These are phyloP conservation scores for Mastigias papua DNA, from an alignment of 30 jellyfish, hydroid and myxozoan species.

Conservation along the genomic window DNA sequence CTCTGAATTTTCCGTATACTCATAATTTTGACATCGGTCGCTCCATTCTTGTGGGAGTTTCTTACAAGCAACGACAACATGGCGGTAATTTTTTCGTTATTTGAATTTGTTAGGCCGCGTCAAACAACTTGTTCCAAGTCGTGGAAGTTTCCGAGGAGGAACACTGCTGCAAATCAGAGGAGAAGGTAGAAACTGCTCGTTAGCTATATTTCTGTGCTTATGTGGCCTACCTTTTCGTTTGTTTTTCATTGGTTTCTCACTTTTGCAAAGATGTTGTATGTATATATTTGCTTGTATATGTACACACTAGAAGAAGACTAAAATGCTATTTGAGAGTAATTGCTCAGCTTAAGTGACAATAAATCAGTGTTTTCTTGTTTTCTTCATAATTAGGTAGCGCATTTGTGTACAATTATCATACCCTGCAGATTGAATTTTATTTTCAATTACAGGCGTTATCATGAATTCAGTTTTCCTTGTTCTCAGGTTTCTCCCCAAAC, in stretches of 20 bases:
- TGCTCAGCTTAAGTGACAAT: too few relatives aligned
- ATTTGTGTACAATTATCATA: background rate
- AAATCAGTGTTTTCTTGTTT: too few relatives aligned
- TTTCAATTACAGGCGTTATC: background rate
- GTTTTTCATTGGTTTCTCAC: too few relatives aligned
- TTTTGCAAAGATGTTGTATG: too few relatives aligned
- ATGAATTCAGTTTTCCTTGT: background rate
- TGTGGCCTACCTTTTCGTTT: too few relatives aligned
- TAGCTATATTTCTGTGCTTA: background rate
- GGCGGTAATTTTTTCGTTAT: background rate
- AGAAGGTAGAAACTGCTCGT: background rate
- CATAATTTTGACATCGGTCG: too few relatives aligned
- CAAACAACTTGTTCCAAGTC: constrained; percentile 11
- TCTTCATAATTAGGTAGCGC: too few relatives aligned
- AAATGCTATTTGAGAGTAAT: too few relatives aligned
- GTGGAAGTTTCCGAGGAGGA: constrained; percentile 65
- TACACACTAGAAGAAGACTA: too few relatives aligned
- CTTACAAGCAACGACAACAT: background rate
- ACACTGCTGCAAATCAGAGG: constrained; percentile 50
- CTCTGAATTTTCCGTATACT: too few relatives aligned
- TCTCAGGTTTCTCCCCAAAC: constrained; percentile 53
- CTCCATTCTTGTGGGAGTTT: too few relatives aligned
- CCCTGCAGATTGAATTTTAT: background rate
- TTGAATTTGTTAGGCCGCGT: constrained; percentile 27
- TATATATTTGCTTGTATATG: too few relatives aligned